A percentile compares a stretch with the other conserved stretches of the same genome.
Evolutionary conservation across 2,113 vertebrate genomes (phyloP).

Genomic region (Hyla sarda): DNA sequence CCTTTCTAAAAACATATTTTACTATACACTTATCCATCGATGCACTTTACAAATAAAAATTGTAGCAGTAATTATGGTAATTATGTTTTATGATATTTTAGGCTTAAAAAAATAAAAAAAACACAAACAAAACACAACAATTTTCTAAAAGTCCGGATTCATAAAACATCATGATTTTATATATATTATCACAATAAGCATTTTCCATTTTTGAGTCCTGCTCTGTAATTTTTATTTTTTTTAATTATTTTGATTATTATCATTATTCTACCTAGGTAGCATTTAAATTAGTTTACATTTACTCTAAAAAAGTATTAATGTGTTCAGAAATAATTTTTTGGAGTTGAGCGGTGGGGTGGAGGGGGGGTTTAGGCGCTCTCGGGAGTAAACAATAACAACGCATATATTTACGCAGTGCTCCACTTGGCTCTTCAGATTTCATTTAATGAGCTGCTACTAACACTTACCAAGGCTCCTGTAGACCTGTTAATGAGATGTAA

Average conservation of each 20-base stretch:
- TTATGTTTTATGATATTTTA: not conserved
- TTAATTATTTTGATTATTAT: not conserved
- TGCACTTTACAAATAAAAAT: too few relatives aligned
- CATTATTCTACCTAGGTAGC: not conserved
- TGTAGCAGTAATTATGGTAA: too few relatives aligned
- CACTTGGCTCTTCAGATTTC: constrained; percentile 22
- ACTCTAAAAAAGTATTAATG: not conserved
- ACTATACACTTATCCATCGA: too few relatives aligned
- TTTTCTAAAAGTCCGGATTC: not conserved
- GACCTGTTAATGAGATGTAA: constrained; percentile 35
- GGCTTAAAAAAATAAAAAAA: too few relatives aligned
- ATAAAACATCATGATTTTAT: not conserved
- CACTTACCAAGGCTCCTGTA: constrained; percentile 26
- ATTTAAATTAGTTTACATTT: not conserved
- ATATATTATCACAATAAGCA: not conserved
- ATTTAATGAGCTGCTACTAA: constrained; percentile 50
- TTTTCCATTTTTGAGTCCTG: too few relatives aligned
- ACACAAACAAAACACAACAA: not conserved
- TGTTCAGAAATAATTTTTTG: not conserved
- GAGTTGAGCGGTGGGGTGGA: not conserved
- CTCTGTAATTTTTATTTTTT: not conserved
- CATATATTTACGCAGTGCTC: not conserved
- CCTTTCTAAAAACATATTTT: not conserved
- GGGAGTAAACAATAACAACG: constrained; percentile 12
- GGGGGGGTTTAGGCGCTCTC: not conserved